phyloP scores from a whole-genome alignment of 2,113 vertebrate species.

The Anser brachyrhynchus region DNA sequence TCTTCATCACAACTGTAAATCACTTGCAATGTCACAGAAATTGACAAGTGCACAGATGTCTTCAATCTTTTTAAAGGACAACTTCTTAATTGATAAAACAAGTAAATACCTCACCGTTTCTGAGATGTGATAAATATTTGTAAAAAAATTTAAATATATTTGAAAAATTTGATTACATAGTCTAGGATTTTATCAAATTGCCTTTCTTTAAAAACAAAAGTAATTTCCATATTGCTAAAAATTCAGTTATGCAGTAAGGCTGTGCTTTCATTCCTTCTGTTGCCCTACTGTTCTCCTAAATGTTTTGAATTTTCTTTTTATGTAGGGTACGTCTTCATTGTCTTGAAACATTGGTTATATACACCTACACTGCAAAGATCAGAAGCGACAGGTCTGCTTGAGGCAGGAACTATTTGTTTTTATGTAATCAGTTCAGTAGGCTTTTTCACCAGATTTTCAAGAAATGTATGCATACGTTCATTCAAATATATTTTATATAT shows the following conservation, averaged over 20 bases:
- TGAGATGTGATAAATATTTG: neutral
- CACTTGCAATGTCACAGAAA: neutral
- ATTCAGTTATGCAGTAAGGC: neutral
- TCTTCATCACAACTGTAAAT: neutral
- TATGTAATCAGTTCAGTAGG: neutral
- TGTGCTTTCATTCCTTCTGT: neutral
- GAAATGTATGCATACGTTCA: neutral
- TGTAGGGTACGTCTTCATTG: accelerated
- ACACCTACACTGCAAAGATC: neutral
- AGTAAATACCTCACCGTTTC: neutral
- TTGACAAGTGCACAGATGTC: neutral
- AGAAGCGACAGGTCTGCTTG: neutral
- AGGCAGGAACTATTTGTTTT: neutral
- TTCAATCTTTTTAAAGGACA: neutral
- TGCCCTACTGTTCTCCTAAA: neutral
- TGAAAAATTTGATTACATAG: neutral
- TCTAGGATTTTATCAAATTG: neutral
- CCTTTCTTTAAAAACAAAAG: neutral
- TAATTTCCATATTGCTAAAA: neutral
- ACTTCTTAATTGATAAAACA: neutral
- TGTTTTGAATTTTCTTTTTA: neutral
- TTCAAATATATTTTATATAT: neutral
- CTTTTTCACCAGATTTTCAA: neutral
- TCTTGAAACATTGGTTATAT: neutral
- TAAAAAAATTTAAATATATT: neutral